Evolutionary conservation across 2,888 invertebrate genomes (phyloP).

Genomic region (Melinopterus prodromus): DNA sequence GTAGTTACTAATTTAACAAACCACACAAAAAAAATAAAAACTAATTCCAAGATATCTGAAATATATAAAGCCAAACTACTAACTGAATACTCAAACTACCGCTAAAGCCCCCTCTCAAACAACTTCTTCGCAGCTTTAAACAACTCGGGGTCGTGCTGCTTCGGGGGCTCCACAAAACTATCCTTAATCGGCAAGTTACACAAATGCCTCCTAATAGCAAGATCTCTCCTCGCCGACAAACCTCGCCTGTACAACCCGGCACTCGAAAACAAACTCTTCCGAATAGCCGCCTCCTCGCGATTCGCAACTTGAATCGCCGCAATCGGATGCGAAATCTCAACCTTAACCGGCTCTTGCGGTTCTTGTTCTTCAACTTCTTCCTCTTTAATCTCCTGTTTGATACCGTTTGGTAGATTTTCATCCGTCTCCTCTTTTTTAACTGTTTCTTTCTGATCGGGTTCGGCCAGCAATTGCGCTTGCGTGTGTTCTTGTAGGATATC

Average conservation of each 20-base stretch:
- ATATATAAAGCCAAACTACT: conserved; percentile 12
- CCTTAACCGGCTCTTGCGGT: conserved; percentile 30
- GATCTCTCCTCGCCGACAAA: conserved; percentile 80
- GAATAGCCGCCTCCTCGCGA: conserved; percentile 67
- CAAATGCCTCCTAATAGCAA: conserved; percentile 75
- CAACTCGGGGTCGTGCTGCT: conserved; percentile 57
- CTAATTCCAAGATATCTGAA: neutral
- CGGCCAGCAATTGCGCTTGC: conserved; percentile 49
- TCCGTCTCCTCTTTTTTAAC: conserved; percentile 38
- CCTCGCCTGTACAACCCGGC: conserved; percentile 80
- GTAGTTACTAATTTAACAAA: neutral
- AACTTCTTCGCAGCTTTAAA: conserved; percentile 56
- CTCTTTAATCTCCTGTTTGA: conserved; percentile 30
- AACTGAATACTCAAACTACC: neutral
- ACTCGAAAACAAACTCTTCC: conserved; percentile 71
- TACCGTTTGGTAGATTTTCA: conserved; percentile 36
- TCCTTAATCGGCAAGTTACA: conserved; percentile 74
- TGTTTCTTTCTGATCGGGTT: conserved; percentile 36
- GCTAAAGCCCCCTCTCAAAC: conserved; percentile 55
- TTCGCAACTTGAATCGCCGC: conserved; percentile 70
- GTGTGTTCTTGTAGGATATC: conserved; percentile 58
- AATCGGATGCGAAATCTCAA: conserved; percentile 62
- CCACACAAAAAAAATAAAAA: neutral
- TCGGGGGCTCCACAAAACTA: conserved; percentile 57
- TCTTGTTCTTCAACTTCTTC: conserved; percentile 29